A percentile compares a stretch with the other conserved stretches of the same genome.
These are phyloP conservation scores for Hylaeus anthracinus DNA, from an alignment of 1,140 invertebrate species.

Conservation along the genomic window DNA sequence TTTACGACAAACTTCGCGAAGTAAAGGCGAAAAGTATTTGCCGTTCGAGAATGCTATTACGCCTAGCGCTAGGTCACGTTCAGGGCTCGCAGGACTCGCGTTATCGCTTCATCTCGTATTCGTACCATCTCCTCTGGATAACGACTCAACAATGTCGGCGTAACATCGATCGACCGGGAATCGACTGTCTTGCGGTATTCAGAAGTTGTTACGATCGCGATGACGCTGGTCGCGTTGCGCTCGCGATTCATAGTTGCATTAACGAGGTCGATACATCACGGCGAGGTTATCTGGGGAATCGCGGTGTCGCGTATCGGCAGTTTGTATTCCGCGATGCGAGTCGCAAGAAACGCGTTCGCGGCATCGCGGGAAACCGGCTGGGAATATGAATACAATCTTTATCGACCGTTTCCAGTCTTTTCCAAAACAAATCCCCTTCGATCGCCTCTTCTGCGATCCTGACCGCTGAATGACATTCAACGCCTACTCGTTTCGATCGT, in stretches of 20 bases:
- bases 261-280: slow-evolving; percentile 35
- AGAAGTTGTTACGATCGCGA: background rate
- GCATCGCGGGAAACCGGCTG: background rate
- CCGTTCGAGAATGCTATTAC: too few relatives aligned
- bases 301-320: slow-evolving; percentile 5
- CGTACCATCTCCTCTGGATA: background rate
- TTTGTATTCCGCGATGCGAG: slow-evolving; percentile 9
- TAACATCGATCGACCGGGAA: background rate
- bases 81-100: too few relatives aligned
- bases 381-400: background rate
- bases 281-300: slow-evolving; percentile 30
- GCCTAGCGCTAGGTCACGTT: too few relatives aligned
- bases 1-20: background rate
- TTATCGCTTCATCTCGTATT: too few relatives aligned
- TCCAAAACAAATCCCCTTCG: background rate
- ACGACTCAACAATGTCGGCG: background rate
- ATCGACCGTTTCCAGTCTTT: background rate
- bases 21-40: background rate
- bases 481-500: too few relatives aligned
- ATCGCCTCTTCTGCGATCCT: background rate
- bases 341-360: slow-evolving; percentile 1
- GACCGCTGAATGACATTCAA: too few relatives aligned
- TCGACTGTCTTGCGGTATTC: slow-evolving; percentile 4
- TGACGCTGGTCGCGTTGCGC: slow-evolving; percentile 17
- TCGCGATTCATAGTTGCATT: slow-evolving; percentile 29